These are phyloP conservation scores for Darevskia mixta DNA, from an alignment of 2,797 vertebrate genomes.

Conservation along the genomic window DNA sequence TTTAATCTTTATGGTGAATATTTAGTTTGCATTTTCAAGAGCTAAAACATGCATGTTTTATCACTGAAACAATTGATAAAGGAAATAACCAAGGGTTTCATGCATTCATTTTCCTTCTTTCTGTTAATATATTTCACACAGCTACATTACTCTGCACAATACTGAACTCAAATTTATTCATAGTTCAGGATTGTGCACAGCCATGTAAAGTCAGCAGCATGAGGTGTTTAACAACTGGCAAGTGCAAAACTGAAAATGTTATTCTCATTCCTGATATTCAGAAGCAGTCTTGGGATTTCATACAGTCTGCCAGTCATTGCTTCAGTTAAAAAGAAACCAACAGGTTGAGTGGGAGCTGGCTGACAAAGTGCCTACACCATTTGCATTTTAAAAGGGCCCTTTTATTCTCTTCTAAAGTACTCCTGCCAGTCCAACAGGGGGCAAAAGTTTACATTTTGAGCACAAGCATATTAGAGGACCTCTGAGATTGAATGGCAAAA, in stretches of 20 bases:
- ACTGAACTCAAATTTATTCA: slow-evolving; percentile 44
- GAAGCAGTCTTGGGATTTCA: slow-evolving; percentile 48
- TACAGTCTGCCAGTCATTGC: slow-evolving; percentile 52
- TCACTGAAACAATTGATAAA: slow-evolving; percentile 31
- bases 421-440: slow-evolving; percentile 45
- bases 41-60: too few relatives aligned
- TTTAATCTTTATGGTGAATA: slow-evolving; percentile 52
- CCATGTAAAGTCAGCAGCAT: slow-evolving; percentile 42
- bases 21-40: slow-evolving; percentile 6
- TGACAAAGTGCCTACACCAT: slow-evolving; percentile 51
- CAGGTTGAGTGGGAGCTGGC: slow-evolving; percentile 60
- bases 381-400: slow-evolving; percentile 48
- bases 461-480: slow-evolving; percentile 22
- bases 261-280: slow-evolving; percentile 51
- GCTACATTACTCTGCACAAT: slow-evolving; percentile 40
- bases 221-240: slow-evolving; percentile 35
- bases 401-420: slow-evolving; percentile 52
- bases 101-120: slow-evolving; percentile 27
- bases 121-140: slow-evolving; percentile 39
- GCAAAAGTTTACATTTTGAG: slow-evolving; percentile 46
- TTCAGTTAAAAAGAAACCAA: slow-evolving; percentile 57
- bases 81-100: slow-evolving; percentile 24
- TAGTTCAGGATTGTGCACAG: slow-evolving; percentile 37
- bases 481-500: slow-evolving; percentile 23
- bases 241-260: slow-evolving; percentile 50